Conservation (phyloP, 2,888 invertebrate species). For the Cheilosia urbana region DNA sequence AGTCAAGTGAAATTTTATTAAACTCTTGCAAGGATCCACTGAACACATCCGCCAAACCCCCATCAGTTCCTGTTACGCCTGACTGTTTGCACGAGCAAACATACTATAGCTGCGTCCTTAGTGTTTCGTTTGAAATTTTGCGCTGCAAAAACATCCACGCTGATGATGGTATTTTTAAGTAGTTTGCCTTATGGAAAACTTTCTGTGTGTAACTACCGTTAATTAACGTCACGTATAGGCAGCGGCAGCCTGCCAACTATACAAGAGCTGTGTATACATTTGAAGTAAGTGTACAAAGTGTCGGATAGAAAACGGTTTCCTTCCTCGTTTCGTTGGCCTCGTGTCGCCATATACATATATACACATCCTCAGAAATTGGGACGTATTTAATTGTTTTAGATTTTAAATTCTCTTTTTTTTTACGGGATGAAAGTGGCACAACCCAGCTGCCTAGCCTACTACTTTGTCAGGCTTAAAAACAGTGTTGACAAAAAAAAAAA, state of each 20-base stretch:
- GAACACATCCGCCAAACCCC: too few relatives aligned
- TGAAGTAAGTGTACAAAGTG: conserved; percentile 49
- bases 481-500: conserved; percentile 35
- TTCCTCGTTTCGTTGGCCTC: not conserved
- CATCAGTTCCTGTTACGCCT: too few relatives aligned
- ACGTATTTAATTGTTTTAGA: conserved; percentile 72
- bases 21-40: too few relatives aligned
- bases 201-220: conserved; percentile 57
- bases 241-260: conserved; percentile 20
- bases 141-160: not conserved
- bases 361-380: conserved; percentile 51
- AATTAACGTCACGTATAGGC: conserved; percentile 59
- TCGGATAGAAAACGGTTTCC: conserved; percentile 51
- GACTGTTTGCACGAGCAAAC: not conserved
- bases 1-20: too few relatives aligned
- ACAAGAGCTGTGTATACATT: conserved; percentile 51
- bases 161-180: conserved; percentile 15
- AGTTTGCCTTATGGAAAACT: conserved; percentile 21
- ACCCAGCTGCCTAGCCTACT: conserved; percentile 22
- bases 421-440: conserved; percentile 54
- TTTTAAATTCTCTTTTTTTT: conserved; percentile 57
- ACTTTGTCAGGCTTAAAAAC: conserved; percentile 21
- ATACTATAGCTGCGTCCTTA: not conserved
- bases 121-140: not conserved
- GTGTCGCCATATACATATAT: conserved; percentile 9